Base-by-base conservation (phyloP, 53 echinoderm and acorn worm species). In the Apostichopus leukothele region DNA sequence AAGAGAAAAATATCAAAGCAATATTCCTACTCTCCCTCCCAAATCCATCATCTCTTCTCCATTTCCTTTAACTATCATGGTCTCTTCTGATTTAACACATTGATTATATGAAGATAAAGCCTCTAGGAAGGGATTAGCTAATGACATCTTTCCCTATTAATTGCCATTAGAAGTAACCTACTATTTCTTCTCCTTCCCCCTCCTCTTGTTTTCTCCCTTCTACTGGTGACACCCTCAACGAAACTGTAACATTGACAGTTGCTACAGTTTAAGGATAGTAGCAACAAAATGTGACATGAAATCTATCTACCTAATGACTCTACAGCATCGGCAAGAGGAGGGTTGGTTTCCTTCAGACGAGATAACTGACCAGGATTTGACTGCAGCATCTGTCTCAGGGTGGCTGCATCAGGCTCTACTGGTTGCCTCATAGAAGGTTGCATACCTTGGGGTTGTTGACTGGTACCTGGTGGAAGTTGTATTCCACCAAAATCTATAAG, bases 401-500 rank as follows among this genome's bases (percentile, higher is more conserved):
- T 89, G 8, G 91, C 95, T 75, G 95, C 94, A 63, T 95, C 94
- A 18, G 88, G 86, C 54, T 77, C 86, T 53, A 21, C 88, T 22
- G 5, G 13, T 51, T 75, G 74, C 13, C 52, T 52, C 9, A 19
- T 19, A 16, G 14, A 10, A 18, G 20, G 74, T 50, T 75, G 88
- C 50, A 86, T 39, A n/a, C 75, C 88, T 7, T 52, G 50, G 11
- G 39, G 39, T 12, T 78, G 53, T 26, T 88, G 89, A 18, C 75
- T 77, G 25, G 52, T 54, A 50, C 88, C 12, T 20, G 86, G 53
- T 3, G 96, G 96, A n/a, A 97, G 80, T 75, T 92, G 90, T 19
- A 97, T 91, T 25, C 89, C 90, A 57, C 95, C 90, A 73, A 97
- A 97, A 55, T 97, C 97, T 22, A 95, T 89, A 22, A n/a, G n/a